These are phyloP conservation scores for Brachionus paranguensis DNA, from an alignment of 1,140 invertebrate genomes.

Conservation along the genomic window DNA sequence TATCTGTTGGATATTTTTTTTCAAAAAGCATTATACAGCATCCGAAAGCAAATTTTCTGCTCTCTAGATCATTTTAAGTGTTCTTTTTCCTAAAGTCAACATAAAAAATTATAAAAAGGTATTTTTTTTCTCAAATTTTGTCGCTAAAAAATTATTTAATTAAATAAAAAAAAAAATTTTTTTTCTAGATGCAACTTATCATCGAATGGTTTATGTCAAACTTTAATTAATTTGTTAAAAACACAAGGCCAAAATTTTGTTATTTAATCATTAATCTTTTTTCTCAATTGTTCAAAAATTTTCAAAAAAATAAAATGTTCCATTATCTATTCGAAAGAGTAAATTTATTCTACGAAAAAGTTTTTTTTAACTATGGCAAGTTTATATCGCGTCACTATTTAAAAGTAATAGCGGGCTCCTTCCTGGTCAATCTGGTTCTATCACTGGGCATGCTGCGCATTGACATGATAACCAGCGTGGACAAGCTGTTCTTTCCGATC, in stretches of 20 bases:
- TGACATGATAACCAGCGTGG: background rate
- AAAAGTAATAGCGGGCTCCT: background rate
- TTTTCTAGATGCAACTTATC: background rate
- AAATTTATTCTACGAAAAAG: background rate
- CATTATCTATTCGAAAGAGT: conserved; percentile 11
- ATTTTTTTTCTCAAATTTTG: background rate
- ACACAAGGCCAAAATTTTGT: background rate
- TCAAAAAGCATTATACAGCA: too few relatives aligned
- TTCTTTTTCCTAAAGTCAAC: too few relatives aligned
- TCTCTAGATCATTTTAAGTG: too few relatives aligned
- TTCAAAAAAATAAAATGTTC: background rate
- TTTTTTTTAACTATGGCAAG: conserved; percentile 6
- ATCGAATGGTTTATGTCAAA: background rate
- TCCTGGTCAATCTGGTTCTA: background rate
- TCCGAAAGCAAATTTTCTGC: too few relatives aligned
- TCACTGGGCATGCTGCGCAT: background rate
- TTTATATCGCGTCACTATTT: background rate
- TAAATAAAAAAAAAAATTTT: background rate
- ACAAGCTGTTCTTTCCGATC: conserved; percentile 1
- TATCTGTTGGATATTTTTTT: too few relatives aligned
- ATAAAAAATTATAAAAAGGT: background rate
- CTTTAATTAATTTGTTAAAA: background rate
- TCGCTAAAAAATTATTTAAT: background rate
- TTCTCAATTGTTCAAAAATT: too few relatives aligned
- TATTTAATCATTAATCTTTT: too few relatives aligned